Percentiles rank a stretch among this genome's conserved stretches.
Conservation (phyloP, 2,888 invertebrate genomes). For the Odontothrips loti region DNA sequence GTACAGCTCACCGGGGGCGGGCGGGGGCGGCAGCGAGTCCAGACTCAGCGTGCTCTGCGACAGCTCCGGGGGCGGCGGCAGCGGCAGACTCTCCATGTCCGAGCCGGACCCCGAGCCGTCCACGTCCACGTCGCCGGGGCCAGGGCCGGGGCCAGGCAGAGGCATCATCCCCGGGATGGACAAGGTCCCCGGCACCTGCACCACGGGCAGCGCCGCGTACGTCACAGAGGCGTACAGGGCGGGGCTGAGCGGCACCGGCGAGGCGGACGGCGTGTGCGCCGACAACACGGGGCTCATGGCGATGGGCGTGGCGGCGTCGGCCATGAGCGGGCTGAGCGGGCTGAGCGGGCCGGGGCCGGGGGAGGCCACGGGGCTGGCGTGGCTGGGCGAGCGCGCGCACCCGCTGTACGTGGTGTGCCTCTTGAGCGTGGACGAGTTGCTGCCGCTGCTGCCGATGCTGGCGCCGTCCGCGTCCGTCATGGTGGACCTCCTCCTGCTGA, state of each 20-base stretch:
- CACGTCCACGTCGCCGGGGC: conserved; percentile 40
- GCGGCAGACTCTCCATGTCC: conserved; percentile 45
- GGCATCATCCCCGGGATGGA: conserved; percentile 28
- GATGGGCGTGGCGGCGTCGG: conserved; percentile 50
- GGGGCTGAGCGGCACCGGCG: background rate
- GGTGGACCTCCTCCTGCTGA: conserved; percentile 3
- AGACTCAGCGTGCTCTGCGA: conserved; percentile 72
- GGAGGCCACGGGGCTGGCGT: conserved; percentile 5
- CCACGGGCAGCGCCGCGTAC: background rate
- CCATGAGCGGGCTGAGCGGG: background rate
- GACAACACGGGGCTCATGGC: conserved; percentile 35
- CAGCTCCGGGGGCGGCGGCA: conserved; percentile 63
- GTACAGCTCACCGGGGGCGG: conserved; percentile 57
- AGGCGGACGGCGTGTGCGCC: background rate
- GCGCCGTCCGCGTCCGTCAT: conserved; percentile 30
- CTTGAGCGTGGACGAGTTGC: conserved; percentile 37
- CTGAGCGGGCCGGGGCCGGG: background rate
- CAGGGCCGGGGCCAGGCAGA: conserved; percentile 47
- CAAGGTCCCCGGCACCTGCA: conserved; percentile 7
- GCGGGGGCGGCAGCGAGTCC: conserved; percentile 77
- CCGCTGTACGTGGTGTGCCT: conserved; percentile 31
- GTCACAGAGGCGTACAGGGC: background rate
- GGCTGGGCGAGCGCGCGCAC: background rate
- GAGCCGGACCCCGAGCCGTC: conserved; percentile 39
- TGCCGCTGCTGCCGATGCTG: conserved; percentile 32